Evolutionary conservation across 2,797 vertebrate species (phyloP).

Genomic region (Momotus momota): DNA sequence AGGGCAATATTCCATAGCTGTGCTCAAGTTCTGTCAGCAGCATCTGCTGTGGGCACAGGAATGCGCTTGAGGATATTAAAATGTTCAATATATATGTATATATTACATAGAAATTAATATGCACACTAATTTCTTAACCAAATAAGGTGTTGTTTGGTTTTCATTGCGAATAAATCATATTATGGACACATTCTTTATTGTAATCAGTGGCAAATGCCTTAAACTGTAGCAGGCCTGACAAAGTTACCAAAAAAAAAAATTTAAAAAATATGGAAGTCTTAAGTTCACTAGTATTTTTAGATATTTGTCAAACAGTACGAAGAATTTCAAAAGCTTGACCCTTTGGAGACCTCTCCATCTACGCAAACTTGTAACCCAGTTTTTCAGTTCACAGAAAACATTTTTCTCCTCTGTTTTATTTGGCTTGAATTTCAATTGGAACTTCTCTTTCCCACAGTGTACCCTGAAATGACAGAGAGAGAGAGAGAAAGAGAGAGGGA

Average conservation of each 20-base stretch:
- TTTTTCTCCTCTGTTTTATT: slow-evolving; percentile 79
- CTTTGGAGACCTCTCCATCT: slow-evolving; percentile 67
- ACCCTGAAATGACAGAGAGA: slow-evolving; percentile 62
- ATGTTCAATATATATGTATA: background rate
- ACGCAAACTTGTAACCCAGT: slow-evolving; percentile 72
- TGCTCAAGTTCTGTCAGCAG: background rate
- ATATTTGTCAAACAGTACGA: slow-evolving; percentile 52
- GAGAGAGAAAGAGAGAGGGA: background rate
- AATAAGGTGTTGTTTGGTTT: background rate
- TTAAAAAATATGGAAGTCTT: background rate
- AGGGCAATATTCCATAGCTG: background rate
- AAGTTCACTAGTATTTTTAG: slow-evolving; percentile 73
- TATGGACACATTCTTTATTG: background rate
- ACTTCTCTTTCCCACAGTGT: slow-evolving; percentile 79
- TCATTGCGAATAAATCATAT: background rate
- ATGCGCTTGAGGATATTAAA: background rate
- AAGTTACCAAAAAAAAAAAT: background rate
- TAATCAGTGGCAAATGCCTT: slow-evolving; percentile 33
- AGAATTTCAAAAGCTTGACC: slow-evolving; percentile 68
- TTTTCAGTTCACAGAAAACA: slow-evolving; percentile 76
- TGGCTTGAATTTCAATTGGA: slow-evolving; percentile 76
- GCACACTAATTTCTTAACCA: background rate
- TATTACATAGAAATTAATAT: background rate
- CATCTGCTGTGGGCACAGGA: background rate
- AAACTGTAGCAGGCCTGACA: background rate